Base-by-base conservation (phyloP, 2,797 vertebrate genomes). In the Lophotriccus pileatus region DNA sequence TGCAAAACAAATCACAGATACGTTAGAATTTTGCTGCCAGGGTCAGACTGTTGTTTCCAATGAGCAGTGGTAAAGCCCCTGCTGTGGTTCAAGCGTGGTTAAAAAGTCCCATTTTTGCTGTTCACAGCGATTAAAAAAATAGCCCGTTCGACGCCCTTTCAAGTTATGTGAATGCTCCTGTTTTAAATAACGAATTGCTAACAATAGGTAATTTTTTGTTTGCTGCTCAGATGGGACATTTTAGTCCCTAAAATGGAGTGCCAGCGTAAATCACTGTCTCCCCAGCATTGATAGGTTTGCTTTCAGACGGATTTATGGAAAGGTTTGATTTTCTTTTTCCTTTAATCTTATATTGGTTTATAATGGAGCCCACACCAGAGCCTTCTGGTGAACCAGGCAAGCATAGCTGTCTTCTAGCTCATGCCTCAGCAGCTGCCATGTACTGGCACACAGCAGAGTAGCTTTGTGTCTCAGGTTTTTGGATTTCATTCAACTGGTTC, bases 1-100 rank as follows among this genome's bases (percentile, higher is more conserved):
- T 77, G 68, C 67, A 93, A 94, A 93, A 39, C 83, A 89, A 96
- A 76, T 95, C 84, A 66, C 27, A 86, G 82, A 83, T 78, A 92
- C 4, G 47, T 66, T 92, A 59, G 75, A 88, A 72, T 81, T 92
- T 75, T 68, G 8, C 74, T 84, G 37, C n/a, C 66, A 68, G 84
- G 43, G 68, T 77, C 0, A 0, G 60, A 3, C 43, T 49, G 77
- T 91, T 93, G 77, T 93, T 96, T 95, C 62, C 75, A 77, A 63
- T 89, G 63, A 93, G 79, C 25, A 75, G 68, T 88, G 70, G 85
- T 95, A 68, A 88, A 87, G 75, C 80, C 49, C 78, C 83, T 7
- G 9, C 92, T 90, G 91, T 72, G 77, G 77, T 82, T 88, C 89
- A 67, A 95, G 43, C 49, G 63, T 78, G 78, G 75, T 63, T 96